A percentile compares a stretch with the other conserved stretches of the same genome.
phyloP scores from a whole-genome alignment of 2,888 invertebrate genomes.

The Dusona sp. region DNA sequence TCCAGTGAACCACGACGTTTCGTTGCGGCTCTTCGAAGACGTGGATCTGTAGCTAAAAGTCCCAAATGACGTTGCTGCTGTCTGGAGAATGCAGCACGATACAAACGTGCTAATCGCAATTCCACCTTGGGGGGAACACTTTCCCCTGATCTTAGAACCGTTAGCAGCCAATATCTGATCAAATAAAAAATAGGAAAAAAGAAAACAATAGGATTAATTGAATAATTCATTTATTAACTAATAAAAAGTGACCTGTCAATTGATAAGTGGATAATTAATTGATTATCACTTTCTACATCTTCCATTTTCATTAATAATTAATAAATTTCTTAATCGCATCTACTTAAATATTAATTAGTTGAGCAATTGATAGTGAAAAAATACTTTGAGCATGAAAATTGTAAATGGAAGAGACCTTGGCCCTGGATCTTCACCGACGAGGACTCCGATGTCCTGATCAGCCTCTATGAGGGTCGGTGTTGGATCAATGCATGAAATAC shows the following conservation, averaged over 20 bases:
- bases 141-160: slow-evolving; percentile 88
- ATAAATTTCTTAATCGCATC: no score
- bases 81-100: slow-evolving; percentile 92
- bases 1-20: slow-evolving; percentile 66
- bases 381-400: slow-evolving; percentile 1
- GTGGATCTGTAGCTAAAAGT: slow-evolving; percentile 86
- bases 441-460: slow-evolving; percentile 81
- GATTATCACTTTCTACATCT: no score
- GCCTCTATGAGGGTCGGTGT: slow-evolving; percentile 78
- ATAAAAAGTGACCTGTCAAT: no score
- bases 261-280: no score
- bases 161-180: slow-evolving; percentile 91
- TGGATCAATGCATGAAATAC: slow-evolving; percentile 80
- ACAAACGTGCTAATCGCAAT: slow-evolving; percentile 90
- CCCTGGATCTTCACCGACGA: slow-evolving; percentile 82
- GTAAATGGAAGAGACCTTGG: slow-evolving; percentile 75
- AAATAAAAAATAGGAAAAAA: background rate
- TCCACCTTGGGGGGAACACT: slow-evolving; percentile 88
- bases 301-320: no score
- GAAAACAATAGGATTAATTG: background rate
- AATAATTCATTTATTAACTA: slow-evolving; percentile 1
- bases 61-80: slow-evolving; percentile 94
- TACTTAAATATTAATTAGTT: no score
- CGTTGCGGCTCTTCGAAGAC: slow-evolving; percentile 74
- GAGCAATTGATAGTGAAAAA: background rate